Evolutionary conservation across 2,113 vertebrate species (phyloP).

Genomic region (Cebidichthys violaceus): DNA sequence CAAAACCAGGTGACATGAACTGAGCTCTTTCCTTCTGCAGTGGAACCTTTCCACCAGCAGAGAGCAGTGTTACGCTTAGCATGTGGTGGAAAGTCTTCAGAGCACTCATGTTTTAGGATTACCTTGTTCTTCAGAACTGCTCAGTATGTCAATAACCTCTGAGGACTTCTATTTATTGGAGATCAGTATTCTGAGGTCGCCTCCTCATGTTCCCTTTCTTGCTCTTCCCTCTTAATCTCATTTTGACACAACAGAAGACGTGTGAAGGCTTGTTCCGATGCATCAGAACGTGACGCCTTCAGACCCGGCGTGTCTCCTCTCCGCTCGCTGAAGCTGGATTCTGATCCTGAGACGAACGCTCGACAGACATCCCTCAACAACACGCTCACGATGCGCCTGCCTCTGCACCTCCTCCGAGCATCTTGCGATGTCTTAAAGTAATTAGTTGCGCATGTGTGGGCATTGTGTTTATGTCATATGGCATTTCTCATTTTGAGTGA

Average conservation of each 20-base stretch:
- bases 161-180: slow-evolving; percentile 8
- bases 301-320: neutral
- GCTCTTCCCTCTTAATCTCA: slow-evolving; percentile 25
- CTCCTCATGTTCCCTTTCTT: slow-evolving; percentile 11
- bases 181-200: slow-evolving; percentile 20
- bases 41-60: slow-evolving; percentile 40
- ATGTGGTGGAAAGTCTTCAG: neutral
- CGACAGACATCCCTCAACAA: slow-evolving; percentile 12
- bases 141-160: slow-evolving; percentile 22
- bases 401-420: neutral
- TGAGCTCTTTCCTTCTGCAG: neutral
- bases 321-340: neutral
- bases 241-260: slow-evolving; percentile 1
- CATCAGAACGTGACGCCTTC: neutral
- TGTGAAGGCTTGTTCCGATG: neutral
- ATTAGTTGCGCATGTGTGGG: slow-evolving; percentile 34
- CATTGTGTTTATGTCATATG: slow-evolving; percentile 19
- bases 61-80: slow-evolving; percentile 19
- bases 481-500: slow-evolving; percentile 30
- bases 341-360: neutral
- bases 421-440: slow-evolving; percentile 2
- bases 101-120: neutral
- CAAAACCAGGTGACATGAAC: neutral
- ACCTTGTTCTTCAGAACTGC: slow-evolving; percentile 22
- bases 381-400: slow-evolving; percentile 1